Conservation (phyloP, 2,113 vertebrate species). For the Edolisoma coerulescens region DNA sequence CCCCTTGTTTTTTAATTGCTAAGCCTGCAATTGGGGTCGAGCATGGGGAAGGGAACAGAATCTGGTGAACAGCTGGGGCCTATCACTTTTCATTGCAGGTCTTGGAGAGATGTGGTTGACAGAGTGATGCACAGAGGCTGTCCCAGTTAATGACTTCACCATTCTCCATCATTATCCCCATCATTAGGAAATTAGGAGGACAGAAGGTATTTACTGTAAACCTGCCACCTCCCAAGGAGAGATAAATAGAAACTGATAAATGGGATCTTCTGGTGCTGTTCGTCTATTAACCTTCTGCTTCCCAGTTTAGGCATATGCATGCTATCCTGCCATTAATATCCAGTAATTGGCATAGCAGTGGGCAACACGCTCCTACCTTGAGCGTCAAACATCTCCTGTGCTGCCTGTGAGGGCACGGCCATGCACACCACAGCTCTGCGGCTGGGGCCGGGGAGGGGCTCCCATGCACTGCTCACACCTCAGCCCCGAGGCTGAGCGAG, state of each 20-base stretch:
- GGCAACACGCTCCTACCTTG: conserved; percentile 63
- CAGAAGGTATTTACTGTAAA: conserved; percentile 99
- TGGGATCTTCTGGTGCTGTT: conserved; percentile 91
- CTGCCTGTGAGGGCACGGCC: not conserved
- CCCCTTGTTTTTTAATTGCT: not conserved
- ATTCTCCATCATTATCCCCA: conserved; percentile 99
- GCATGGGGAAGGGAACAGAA: conserved; percentile 57
- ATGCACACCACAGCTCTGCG: not conserved
- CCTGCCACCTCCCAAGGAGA: conserved; percentile 99
- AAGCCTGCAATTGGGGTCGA: conserved; percentile 46
- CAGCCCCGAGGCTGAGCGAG: not conserved
- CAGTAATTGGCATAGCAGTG: conserved; percentile 82
- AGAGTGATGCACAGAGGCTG: conserved; percentile 98
- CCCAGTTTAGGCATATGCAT: conserved; percentile 88
- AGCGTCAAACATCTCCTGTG: not conserved
- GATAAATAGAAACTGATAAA: conserved; percentile 99
- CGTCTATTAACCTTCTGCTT: conserved; percentile 98
- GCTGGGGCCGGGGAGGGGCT: not conserved
- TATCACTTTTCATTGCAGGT: conserved; percentile 94
- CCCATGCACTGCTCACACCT: not conserved
- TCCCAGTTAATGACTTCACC: conserved; percentile 97
- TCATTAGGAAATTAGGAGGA: conserved; percentile 99
- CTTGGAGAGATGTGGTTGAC: conserved; percentile 91
- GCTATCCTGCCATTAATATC: conserved; percentile 94
- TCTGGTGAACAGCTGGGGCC: conserved; percentile 89